Conservation (phyloP, 2,113 vertebrate species). For the Lates calcarifer region DNA sequence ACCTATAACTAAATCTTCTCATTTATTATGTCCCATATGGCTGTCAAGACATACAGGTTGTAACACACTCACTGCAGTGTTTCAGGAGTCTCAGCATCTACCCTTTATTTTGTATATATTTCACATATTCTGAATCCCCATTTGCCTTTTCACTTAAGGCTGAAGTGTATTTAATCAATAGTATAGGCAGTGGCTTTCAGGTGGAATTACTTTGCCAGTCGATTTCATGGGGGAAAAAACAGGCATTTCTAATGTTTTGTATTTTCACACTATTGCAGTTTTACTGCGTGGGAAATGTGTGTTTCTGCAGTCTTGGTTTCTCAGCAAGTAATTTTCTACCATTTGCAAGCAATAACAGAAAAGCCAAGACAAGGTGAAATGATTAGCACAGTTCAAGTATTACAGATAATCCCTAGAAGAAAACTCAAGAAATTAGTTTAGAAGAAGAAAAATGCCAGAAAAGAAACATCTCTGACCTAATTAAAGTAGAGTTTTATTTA, state of each 20-base stretch:
- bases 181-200: conserved; percentile 1
- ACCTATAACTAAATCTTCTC: background rate
- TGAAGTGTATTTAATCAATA: conserved; percentile 41
- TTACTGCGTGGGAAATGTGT: conserved; percentile 17
- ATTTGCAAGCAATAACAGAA: conserved; percentile 18
- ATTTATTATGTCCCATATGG: background rate
- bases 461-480: background rate
- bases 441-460: background rate
- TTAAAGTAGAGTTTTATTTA: background rate
- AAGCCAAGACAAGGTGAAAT: conserved; percentile 13
- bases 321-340: conserved; percentile 30
- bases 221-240: conserved; percentile 17
- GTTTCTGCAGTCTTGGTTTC: conserved; percentile 31
- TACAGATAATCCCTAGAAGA: background rate
- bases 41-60: background rate
- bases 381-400: conserved; percentile 8
- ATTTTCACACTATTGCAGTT: conserved; percentile 18
- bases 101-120: background rate
- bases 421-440: background rate
- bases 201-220: conserved; percentile 23
- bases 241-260: conserved; percentile 19
- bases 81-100: background rate
- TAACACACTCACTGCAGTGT: background rate
- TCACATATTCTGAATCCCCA: background rate
- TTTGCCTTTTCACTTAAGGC: conserved; percentile 22